Conservation (phyloP, 1,140 invertebrate species). For the Nasonia vitripennis region DNA sequence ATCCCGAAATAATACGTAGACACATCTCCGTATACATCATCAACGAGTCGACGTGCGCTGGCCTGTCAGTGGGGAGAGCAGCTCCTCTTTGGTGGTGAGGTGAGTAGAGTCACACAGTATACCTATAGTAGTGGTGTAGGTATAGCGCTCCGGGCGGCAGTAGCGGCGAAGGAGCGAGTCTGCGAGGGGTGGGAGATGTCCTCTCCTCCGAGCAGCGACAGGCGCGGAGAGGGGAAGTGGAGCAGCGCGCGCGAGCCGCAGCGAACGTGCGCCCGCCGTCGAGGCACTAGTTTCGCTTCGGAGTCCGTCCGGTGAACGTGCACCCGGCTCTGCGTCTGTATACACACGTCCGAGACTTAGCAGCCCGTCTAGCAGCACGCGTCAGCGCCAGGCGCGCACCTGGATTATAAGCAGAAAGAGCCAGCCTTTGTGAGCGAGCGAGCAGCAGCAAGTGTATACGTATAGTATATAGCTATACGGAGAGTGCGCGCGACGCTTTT, state of each 20-base stretch:
- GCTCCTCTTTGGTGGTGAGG: background rate
- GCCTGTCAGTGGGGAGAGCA: too few relatives aligned
- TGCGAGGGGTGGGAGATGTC: background rate
- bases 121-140: background rate
- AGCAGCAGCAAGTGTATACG: background rate
- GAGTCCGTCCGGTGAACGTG: conserved; percentile 59
- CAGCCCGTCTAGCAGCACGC: background rate
- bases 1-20: too few relatives aligned
- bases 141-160: conserved; percentile 10
- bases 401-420: background rate
- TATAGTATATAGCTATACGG: background rate
- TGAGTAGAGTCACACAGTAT: background rate
- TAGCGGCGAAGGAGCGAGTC: conserved; percentile 32
- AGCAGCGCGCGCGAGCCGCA: conserved; percentile 37
- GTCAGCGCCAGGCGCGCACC: background rate
- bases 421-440: conserved; percentile 6
- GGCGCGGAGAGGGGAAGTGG: conserved; percentile 47
- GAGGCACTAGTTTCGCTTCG: conserved; percentile 60
- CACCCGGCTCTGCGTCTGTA: too few relatives aligned
- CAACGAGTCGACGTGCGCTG: too few relatives aligned
- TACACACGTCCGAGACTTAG: background rate
- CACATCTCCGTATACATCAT: too few relatives aligned
- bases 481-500: background rate
- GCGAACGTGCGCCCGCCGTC: conserved; percentile 49
- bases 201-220: background rate